Evolutionary conservation across 2,888 invertebrate genomes (phyloP).

Genomic region (Ctenicera cuprea): DNA sequence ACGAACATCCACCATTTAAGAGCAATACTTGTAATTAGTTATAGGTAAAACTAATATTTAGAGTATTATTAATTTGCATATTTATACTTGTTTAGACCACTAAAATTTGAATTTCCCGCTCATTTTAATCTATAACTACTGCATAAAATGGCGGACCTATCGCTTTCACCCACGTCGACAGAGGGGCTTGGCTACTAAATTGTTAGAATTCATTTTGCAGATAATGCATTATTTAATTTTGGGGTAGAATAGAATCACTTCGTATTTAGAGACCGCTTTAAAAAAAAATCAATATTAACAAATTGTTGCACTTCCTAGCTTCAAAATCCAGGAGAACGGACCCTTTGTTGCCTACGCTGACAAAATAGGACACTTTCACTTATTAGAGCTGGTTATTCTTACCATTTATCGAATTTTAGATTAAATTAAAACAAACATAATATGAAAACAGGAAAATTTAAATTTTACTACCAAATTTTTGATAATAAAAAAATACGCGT

Average conservation of each 20-base stretch:
- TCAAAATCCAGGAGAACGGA: not conserved
- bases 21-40: no score
- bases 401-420: not conserved
- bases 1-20: no score
- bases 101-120: not conserved
- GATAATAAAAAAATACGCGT: conserved; percentile 1
- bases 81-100: no score
- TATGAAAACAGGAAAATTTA: not conserved
- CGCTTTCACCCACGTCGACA: not conserved
- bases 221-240: no score
- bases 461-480: not conserved
- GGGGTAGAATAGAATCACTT: no score
- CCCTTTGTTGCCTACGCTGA: not conserved
- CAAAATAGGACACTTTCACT: not conserved
- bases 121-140: no score
- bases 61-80: no score
- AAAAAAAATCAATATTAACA: not conserved
- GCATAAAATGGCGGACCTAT: not conserved
- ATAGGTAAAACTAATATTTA: no score
- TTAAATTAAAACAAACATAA: not conserved
- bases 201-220: no score
- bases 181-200: not conserved
- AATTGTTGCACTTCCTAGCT: not conserved
- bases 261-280: no score
- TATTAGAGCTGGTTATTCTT: no score